Evolutionary conservation across 2,113 vertebrate species (phyloP).

Genomic region (Malurus elegans): DNA sequence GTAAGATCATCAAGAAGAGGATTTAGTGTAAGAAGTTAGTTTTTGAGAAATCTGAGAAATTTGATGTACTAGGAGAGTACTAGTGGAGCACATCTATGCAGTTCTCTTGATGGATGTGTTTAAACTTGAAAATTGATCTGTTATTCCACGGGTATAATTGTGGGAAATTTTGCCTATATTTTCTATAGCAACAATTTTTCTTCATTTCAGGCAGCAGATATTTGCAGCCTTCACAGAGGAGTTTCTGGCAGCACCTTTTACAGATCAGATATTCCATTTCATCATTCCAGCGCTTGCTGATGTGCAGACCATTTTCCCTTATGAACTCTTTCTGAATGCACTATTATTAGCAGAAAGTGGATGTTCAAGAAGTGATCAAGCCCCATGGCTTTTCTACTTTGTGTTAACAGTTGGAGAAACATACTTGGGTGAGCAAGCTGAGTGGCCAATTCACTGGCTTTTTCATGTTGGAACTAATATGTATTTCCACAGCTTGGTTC

Average conservation of each 20-base stretch:
- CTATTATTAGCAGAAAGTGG: constrained; percentile 75
- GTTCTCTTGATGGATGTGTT: background rate
- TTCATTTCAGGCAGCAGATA: constrained; percentile 84
- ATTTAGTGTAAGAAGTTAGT: background rate
- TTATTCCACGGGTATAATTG: background rate
- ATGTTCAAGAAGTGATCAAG: constrained; percentile 66
- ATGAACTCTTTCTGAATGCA: constrained; percentile 89
- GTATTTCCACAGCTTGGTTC: rapidly evolving
- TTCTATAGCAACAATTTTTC: background rate
- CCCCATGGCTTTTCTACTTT: constrained; percentile 94
- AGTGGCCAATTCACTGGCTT: background rate
- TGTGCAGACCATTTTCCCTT: constrained; percentile 82
- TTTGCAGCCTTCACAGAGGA: constrained; percentile 93
- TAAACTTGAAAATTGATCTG: background rate
- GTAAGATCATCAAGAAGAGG: background rate
- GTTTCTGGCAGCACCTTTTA: constrained; percentile 90
- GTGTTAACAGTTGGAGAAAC: constrained; percentile 90
- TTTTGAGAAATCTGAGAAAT: background rate
- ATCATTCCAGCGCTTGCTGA: constrained; percentile 92
- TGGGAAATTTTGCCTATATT: background rate
- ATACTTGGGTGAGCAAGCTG: constrained; percentile 79
- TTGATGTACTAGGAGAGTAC: background rate
- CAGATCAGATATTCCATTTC: constrained; percentile 94
- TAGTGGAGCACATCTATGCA: background rate
- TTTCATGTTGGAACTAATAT: background rate